Evolutionary conservation across 2,888 invertebrate genomes (phyloP), one percentile per base, ranked within the genome.

Genomic region (Xestoiulus laeticollis): DNA sequence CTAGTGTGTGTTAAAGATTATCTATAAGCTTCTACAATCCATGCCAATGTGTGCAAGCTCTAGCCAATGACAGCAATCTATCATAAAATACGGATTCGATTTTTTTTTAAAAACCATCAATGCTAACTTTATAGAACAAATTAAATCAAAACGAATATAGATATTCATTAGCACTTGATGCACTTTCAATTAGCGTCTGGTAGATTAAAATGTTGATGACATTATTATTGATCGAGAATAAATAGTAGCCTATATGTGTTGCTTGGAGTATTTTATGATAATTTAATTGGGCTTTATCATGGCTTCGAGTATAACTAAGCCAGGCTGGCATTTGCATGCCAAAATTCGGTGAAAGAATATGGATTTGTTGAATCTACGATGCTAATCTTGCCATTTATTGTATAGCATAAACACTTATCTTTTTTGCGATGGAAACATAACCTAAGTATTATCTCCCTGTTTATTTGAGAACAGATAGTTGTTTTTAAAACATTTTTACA

Each of bases 221-320:
- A n/a, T 59, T n/a, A 59, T 59, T 59, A 59, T 59, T 59, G n/a
- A 59, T 59, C 53, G 53, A n/a, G 48, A 48, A 48, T 48, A 38
- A 8, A 38, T 38, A 38, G 38, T 48, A 3, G 48, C 14, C 14
- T 48, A 48, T n/a, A n/a, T 16, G 10, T 48, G 3, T 14, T 48
- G 8, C 38, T 48, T 14, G 3, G 14, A 48, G 0, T 4, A 5
- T 14, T 10, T 14, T 48, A 48, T 48, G 16, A 48, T 48, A 48
- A 48, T 48, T 19, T 14, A 48, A 16, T 19, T 19, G 14, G 43
- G 48, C 48, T 16, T 12, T 48, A 12, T 19, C 14, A 48, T 43
- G 10, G 43, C 43, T n/a, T n/a, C n/a, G n/a, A n/a, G n/a, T n/a
- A 8, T 38, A 38, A 38, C 38, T 8, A 38, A 38, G 5, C 38